Evolutionary conservation across 2,888 invertebrate genomes (phyloP).

Genomic region (Acronicta psi): DNA sequence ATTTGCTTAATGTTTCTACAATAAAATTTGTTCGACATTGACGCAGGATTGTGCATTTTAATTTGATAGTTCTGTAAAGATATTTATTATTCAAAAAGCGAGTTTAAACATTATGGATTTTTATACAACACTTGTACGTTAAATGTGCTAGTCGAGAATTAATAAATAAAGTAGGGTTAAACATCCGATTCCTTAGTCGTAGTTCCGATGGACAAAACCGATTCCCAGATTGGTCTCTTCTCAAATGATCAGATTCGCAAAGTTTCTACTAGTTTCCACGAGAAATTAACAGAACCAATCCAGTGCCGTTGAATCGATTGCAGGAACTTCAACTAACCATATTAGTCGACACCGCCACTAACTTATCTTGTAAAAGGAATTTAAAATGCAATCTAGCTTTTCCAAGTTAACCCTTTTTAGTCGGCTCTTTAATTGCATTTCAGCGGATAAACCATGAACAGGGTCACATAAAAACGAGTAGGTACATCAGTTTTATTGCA

Average conservation of each 20-base stretch:
- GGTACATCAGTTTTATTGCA: constrained; percentile 11
- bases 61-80: not conserved
- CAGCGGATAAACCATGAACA: constrained; percentile 16
- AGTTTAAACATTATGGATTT: constrained; percentile 9
- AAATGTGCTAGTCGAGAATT: not conserved
- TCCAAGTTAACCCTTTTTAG: not conserved
- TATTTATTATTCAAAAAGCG: not conserved
- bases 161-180: too few relatives aligned
- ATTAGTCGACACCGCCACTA: constrained; percentile 10
- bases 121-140: not conserved
- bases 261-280: not conserved
- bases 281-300: constrained; percentile 1
- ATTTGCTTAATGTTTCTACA: not conserved
- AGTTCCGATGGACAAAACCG: too few relatives aligned
- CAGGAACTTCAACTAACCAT: constrained; percentile 3
- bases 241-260: too few relatives aligned
- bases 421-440: constrained; percentile 29
- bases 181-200: too few relatives aligned
- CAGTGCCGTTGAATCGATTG: constrained; percentile 1
- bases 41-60: not conserved
- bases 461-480: constrained; percentile 10
- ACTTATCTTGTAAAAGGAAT: constrained; percentile 14
- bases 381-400: constrained; percentile 26
- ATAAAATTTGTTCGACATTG: not conserved
- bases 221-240: too few relatives aligned